These are phyloP conservation scores for Epizoanthus stellaris DNA, from an alignment of 92 coral and sea anemone genomes.

Conservation along the genomic window DNA sequence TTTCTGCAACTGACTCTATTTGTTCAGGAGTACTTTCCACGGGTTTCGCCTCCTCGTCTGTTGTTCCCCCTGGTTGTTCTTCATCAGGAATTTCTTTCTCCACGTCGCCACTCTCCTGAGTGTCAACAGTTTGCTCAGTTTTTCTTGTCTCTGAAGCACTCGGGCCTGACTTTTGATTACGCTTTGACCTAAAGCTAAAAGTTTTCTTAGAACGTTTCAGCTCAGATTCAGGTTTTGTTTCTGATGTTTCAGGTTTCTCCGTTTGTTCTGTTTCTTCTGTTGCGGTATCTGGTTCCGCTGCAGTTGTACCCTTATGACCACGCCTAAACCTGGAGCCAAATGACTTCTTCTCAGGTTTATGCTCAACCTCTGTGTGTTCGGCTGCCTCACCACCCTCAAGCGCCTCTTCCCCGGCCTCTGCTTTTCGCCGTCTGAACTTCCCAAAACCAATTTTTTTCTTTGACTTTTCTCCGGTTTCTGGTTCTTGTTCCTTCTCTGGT, in stretches of 20 bases:
- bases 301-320: slow-evolving; percentile 55
- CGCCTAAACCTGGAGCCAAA: slow-evolving; percentile 53
- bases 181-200: slow-evolving; percentile 29
- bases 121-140: slow-evolving; percentile 1
- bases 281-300: slow-evolving; percentile 11
- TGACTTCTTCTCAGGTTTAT: slow-evolving; percentile 47
- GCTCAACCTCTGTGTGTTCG: slow-evolving; percentile 15
- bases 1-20: slow-evolving; percentile 45
- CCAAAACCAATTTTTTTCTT: slow-evolving; percentile 31
- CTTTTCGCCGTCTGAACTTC: slow-evolving; percentile 27
- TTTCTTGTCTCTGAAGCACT: slow-evolving; percentile 5
- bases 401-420: slow-evolving; percentile 19
- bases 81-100: slow-evolving; percentile 28
- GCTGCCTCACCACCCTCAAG: background rate
- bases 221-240: slow-evolving; percentile 6
- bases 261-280: slow-evolving; percentile 17
- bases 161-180: slow-evolving; percentile 53
- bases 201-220: slow-evolving; percentile 47
- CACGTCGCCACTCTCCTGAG: slow-evolving; percentile 7
- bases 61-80: slow-evolving; percentile 13
- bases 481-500: slow-evolving; percentile 16
- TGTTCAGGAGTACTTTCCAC: slow-evolving; percentile 37
- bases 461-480: slow-evolving; percentile 11
- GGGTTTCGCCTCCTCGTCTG: slow-evolving; percentile 21
- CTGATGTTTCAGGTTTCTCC: slow-evolving; percentile 5